A percentile compares a stretch with the other conserved stretches of the same genome.
Conservation (phyloP, 2,113 vertebrate species). For the Centropus bengalensis region DNA sequence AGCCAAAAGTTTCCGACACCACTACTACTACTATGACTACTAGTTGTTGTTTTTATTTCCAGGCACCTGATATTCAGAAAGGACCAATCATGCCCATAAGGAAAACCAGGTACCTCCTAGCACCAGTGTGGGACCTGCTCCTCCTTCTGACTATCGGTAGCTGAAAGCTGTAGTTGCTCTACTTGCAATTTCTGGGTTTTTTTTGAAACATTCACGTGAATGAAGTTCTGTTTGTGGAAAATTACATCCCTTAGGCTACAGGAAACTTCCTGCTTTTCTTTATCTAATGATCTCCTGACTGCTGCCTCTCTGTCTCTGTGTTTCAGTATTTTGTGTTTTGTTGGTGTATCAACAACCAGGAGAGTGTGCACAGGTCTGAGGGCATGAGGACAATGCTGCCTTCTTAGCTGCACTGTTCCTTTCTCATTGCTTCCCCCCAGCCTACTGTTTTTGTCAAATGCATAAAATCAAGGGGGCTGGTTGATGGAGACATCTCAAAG, state of each 20-base stretch:
- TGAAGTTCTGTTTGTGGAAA: conserved; percentile 23
- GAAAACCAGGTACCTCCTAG: neutral
- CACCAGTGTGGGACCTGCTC: neutral
- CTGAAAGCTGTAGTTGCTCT: neutral
- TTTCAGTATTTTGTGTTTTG: neutral
- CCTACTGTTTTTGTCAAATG: neutral
- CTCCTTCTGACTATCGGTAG: neutral
- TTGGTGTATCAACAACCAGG: rapidly evolving
- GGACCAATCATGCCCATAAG: neutral
- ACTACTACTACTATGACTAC: too few relatives aligned
- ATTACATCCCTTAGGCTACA: conserved; percentile 14
- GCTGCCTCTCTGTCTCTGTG: neutral
- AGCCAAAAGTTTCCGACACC: neutral
- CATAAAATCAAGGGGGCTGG: neutral
- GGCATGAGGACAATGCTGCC: neutral
- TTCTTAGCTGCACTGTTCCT: neutral
- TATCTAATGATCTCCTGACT: neutral
- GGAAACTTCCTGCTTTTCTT: conserved; percentile 26
- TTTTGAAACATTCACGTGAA: neutral
- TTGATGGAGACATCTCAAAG: neutral
- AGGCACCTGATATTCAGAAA: neutral
- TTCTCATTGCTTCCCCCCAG: neutral
- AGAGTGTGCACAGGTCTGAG: rapidly evolving
- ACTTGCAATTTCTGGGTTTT: neutral
- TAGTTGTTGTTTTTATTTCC: neutral